A percentile compares a stretch with the other conserved stretches of the same genome.
These are phyloP conservation scores for Siniperca undulata DNA, from an alignment of 2,797 vertebrate genomes.

Conservation along the genomic window DNA sequence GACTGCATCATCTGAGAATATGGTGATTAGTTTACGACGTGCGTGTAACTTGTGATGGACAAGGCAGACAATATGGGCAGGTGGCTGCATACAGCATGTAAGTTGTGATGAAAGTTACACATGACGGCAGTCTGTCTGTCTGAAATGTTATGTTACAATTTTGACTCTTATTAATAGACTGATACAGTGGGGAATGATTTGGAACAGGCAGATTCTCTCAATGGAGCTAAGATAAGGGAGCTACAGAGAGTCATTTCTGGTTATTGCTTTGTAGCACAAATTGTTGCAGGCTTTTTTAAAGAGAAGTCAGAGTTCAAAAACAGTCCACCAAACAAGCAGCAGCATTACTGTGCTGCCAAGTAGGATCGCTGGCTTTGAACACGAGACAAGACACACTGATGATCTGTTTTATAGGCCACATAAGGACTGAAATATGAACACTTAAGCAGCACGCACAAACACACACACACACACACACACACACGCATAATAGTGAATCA, in stretches of 20 bases:
- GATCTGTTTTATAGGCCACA: constrained; percentile 49
- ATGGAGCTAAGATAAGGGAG: constrained; percentile 42
- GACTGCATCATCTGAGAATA: constrained; percentile 33
- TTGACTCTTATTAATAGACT: constrained; percentile 48
- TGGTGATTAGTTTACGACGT: constrained; percentile 10
- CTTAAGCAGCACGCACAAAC: constrained; percentile 43
- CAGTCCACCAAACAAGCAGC: constrained; percentile 58
- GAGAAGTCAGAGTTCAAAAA: constrained; percentile 59
- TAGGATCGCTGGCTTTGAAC: constrained; percentile 54
- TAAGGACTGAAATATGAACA: constrained; percentile 60
- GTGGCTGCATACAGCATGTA: background rate
- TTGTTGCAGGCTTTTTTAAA: constrained; percentile 59
- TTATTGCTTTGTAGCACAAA: constrained; percentile 61
- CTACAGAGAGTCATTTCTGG: constrained; percentile 49
- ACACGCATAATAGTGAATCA: constrained; percentile 53
- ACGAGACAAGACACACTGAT: constrained; percentile 44
- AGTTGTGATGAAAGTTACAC: background rate
- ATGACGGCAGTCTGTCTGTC: constrained; percentile 23
- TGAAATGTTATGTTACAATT: constrained; percentile 45
- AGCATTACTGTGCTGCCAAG: constrained; percentile 49
- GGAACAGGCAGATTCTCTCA: constrained; percentile 60
- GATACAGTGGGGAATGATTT: constrained; percentile 51
- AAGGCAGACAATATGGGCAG: background rate
- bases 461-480: constrained; percentile 24
- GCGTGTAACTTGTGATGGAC: background rate